These are phyloP conservation scores for Drosophila limbata DNA, from an alignment of 2,888 invertebrate species.

Conservation along the genomic window DNA sequence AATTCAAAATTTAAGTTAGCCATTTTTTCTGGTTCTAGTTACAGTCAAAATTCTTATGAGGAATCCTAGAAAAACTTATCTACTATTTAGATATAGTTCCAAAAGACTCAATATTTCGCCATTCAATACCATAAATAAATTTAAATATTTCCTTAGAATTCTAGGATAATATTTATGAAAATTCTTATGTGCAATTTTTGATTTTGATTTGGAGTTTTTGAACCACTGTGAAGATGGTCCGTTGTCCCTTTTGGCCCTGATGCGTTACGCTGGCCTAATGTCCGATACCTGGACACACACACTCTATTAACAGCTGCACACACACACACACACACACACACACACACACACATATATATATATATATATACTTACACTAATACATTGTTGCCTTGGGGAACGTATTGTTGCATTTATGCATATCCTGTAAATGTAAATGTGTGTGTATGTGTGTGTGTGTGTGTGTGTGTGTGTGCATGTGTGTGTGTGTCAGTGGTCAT, in stretches of 20 bases:
- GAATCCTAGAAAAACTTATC: no score
- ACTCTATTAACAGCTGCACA: constrained; percentile 16
- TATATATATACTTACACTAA: background rate
- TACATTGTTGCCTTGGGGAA: constrained; percentile 26
- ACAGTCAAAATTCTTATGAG: no score
- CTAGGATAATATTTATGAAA: no score
- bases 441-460: constrained; percentile 26
- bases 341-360: background rate
- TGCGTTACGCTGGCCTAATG: constrained; percentile 17
- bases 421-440: constrained; percentile 58
- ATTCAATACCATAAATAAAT: no score
- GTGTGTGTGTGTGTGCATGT: constrained; percentile 19
- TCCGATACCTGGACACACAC: constrained; percentile 27
- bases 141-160: no score
- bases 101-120: no score
- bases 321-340: background rate
- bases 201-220: background rate
- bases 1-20: no score
- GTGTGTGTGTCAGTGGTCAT: constrained; percentile 52
- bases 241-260: constrained; percentile 33
- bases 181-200: no score
- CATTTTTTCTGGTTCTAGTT: no score
- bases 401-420: constrained; percentile 80
- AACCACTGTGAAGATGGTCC: constrained; percentile 48
- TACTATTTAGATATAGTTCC: no score